Evolutionary conservation across 2,797 vertebrate species (phyloP).

Genomic region (Emys orbicularis): DNA sequence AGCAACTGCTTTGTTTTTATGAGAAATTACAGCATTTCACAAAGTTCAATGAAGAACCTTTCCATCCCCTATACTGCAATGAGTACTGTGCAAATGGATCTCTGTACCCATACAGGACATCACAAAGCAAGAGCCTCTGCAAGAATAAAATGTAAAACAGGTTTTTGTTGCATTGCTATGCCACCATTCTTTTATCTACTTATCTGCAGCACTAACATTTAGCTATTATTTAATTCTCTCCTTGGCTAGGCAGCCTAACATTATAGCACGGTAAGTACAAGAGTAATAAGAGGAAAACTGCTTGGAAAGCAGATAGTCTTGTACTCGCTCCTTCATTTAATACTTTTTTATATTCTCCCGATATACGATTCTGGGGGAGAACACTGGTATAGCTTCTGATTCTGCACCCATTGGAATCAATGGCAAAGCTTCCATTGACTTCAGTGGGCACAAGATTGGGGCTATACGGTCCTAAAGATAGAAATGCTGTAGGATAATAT

Average conservation of each 20-base stretch:
- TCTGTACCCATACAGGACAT: neutral
- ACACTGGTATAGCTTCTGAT: neutral
- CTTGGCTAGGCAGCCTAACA: neutral
- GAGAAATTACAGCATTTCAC: neutral
- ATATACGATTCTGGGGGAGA: neutral
- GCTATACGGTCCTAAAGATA: neutral
- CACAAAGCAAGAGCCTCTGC: neutral
- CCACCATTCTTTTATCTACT: neutral
- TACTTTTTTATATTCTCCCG: neutral
- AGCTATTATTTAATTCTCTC: neutral
- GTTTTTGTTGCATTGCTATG: neutral
- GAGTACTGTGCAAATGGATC: neutral
- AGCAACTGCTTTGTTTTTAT: neutral
- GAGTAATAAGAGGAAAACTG: neutral
- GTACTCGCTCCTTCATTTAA: neutral
- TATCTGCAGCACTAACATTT: neutral
- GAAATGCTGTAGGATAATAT: neutral
- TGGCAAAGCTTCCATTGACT: neutral
- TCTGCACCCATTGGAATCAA: neutral
- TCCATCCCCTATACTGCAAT: neutral
- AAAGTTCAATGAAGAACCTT: neutral
- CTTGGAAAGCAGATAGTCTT: neutral
- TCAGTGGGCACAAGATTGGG: neutral
- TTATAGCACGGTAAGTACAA: neutral
- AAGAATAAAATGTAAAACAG: neutral